Evolutionary conservation across 2,888 invertebrate species (phyloP).

Genomic region (Habrosyne pyritoides): DNA sequence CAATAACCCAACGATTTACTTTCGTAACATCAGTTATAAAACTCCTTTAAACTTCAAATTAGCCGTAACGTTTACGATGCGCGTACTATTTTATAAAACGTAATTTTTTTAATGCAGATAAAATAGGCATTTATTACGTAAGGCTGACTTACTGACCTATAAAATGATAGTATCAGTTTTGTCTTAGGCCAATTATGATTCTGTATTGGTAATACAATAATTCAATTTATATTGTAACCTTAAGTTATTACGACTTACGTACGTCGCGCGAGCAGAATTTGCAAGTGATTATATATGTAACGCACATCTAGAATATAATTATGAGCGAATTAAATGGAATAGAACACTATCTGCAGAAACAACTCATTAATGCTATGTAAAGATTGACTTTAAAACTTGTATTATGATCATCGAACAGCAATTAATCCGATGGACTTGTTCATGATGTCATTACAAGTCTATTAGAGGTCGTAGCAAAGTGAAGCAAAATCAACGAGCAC

Average conservation of each 20-base stretch:
- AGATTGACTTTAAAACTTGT: not conserved
- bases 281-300: constrained; percentile 2
- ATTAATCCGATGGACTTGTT: not conserved
- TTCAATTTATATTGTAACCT: not conserved
- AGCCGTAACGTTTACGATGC: constrained; percentile 15
- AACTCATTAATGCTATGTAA: not conserved
- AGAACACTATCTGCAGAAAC: not conserved
- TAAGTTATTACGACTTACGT: not conserved
- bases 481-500: too few relatives aligned
- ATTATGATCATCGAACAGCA: not conserved
- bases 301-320: not conserved
- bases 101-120: not conserved
- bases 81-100: constrained; percentile 2
- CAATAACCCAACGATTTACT: constrained; percentile 34
- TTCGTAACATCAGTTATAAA: constrained; percentile 47
- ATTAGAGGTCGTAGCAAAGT: not conserved
- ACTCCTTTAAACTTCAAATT: constrained; percentile 33
- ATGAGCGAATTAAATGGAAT: not conserved
- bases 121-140: not conserved
- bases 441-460: not conserved
- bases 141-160: constrained; percentile 6
- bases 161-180: constrained; percentile 4
- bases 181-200: not conserved
- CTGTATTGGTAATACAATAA: not conserved
- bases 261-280: constrained; percentile 2